These are phyloP conservation scores for Harpagus bidentatus DNA, from an alignment of 2,113 vertebrate species.

Conservation along the genomic window DNA sequence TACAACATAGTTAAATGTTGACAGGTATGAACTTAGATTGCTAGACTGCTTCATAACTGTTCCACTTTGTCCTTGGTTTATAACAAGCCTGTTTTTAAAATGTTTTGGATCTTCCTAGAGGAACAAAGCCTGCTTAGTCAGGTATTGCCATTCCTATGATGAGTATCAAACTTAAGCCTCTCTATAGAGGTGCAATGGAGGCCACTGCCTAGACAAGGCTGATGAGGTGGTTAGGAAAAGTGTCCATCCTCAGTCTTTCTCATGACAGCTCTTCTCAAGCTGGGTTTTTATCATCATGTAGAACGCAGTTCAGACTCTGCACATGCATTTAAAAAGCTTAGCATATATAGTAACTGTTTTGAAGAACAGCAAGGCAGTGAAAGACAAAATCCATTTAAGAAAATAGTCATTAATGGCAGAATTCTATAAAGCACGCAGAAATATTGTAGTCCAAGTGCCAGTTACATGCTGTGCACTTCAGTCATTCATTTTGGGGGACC, in stretches of 20 bases:
- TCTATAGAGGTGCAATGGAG: not conserved
- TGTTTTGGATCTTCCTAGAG: not conserved
- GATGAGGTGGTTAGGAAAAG: not conserved
- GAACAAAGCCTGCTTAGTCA: not conserved
- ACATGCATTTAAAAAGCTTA: not conserved
- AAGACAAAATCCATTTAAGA: not conserved
- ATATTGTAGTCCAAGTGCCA: not conserved
- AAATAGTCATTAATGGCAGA: not conserved
- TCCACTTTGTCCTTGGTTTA: not conserved
- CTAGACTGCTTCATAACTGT: not conserved
- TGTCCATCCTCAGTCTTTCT: not conserved
- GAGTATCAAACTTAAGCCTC: not conserved
- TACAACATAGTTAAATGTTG: not conserved
- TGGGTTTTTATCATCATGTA: not conserved
- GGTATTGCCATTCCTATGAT: not conserved
- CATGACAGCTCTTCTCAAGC: not conserved
- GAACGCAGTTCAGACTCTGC: not conserved
- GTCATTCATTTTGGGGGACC: not conserved
- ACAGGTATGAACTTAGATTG: not conserved
- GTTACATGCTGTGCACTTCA: not conserved
- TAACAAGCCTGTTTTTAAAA: not conserved
- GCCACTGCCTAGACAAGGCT: not conserved
- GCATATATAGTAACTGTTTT: not conserved
- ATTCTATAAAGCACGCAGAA: not conserved
- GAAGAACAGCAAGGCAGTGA: not conserved